Conservation (phyloP, 2,888 invertebrate genomes). For the Cataglyphis rosenhaueri region DNA sequence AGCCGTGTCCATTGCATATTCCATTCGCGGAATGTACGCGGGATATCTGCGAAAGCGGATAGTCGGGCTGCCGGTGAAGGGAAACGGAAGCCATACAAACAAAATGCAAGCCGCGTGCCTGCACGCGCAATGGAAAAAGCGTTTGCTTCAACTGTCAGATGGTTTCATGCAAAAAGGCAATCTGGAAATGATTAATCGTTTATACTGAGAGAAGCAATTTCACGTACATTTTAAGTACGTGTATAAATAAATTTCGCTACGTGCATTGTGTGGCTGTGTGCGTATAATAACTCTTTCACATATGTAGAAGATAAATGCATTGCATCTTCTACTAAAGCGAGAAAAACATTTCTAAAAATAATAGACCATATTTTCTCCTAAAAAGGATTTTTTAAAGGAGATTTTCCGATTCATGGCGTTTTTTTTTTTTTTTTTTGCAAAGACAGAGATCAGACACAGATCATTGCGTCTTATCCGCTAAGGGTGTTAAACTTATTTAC, state of each 20-base stretch:
- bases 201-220: not conserved
- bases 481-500: conserved; percentile 19
- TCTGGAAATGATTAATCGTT: conserved; percentile 22
- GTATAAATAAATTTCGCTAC: not conserved
- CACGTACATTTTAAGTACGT: not conserved
- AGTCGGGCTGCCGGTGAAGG: conserved; percentile 64
- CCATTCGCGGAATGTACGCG: conserved; percentile 67
- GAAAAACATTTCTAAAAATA: not conserved
- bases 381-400: not conserved
- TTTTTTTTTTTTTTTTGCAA: not conserved
- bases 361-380: not conserved
- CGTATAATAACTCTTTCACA: not conserved
- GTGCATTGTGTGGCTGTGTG: too few relatives aligned
- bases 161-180: conserved; percentile 25
- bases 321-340: not conserved
- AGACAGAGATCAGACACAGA: not conserved
- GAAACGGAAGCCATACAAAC: conserved; percentile 60
- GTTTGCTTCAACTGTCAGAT: conserved; percentile 15
- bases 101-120: conserved; percentile 59
- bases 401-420: not conserved
- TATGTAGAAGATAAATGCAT: not conserved
- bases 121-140: conserved; percentile 41
- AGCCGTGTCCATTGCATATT: conserved; percentile 55
- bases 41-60: conserved; percentile 68
- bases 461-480: conserved; percentile 15